Conservation (phyloP, 2,113 vertebrate species). For the Laticauda colubrina region DNA sequence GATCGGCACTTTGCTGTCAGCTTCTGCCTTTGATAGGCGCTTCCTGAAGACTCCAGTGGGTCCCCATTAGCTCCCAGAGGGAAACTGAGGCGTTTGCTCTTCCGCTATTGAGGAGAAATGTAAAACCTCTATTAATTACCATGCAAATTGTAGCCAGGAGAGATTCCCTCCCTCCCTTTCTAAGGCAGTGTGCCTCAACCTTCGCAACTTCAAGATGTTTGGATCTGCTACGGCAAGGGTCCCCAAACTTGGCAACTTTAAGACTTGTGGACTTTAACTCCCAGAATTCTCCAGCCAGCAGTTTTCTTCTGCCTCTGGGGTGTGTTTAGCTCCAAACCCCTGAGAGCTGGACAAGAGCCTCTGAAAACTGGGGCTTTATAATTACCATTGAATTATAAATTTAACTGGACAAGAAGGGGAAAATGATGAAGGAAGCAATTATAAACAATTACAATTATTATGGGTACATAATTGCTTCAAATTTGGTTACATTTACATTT, state of each 20-base stretch:
- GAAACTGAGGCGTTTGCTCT: neutral
- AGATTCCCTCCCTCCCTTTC: conserved; percentile 11
- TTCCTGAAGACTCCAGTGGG: neutral
- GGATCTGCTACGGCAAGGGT: neutral
- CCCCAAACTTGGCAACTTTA: too few relatives aligned
- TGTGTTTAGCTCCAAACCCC: neutral
- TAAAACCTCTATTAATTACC: conserved; percentile 64
- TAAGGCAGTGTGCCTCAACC: neutral
- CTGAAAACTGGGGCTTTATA: neutral
- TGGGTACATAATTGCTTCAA: neutral
- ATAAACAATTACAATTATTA: neutral
- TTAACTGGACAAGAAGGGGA: neutral
- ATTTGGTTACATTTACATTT: neutral
- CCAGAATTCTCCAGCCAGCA: too few relatives aligned
- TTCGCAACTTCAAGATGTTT: neutral
- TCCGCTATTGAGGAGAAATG: conserved; percentile 27
- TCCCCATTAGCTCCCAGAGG: neutral
- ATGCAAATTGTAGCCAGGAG: conserved; percentile 65
- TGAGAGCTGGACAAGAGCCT: neutral
- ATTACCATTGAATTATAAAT: neutral
- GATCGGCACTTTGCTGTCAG: neutral
- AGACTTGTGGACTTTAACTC: too few relatives aligned
- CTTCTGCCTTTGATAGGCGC: neutral
- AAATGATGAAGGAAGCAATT: neutral
- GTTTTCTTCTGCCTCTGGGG: neutral